A percentile compares a stretch with the other conserved stretches of the same genome.
Conservation (phyloP, 2,113 vertebrate species). For the Mus musculus region GRCm39 chr15:31612501-31613000, state of each 20-base stretch:
- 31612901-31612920: not conserved
- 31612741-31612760: too few species aligned
- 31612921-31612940: rapidly evolving
- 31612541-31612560: not conserved
- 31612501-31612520: not conserved
- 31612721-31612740: too few species aligned
- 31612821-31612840: too few species aligned
- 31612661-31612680: too few species aligned
- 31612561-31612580: not conserved
- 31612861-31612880: not conserved
- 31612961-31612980: not conserved
- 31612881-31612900: rapidly evolving
- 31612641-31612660: not conserved
- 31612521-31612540: not conserved
- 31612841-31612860: too few species aligned
- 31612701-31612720: too few species aligned
- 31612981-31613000: not conserved
- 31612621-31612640: not conserved
- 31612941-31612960: not conserved
- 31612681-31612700: too few species aligned
- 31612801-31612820: too few species aligned
- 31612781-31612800: too few species aligned
- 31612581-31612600: not conserved
- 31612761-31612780: too few species aligned
- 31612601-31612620: not conserved